A percentile compares a stretch with the other conserved stretches of the same genome.
phyloP scores from a whole-genome alignment of 2,888 invertebrate species.

The Tuberolachnus salignus region DNA sequence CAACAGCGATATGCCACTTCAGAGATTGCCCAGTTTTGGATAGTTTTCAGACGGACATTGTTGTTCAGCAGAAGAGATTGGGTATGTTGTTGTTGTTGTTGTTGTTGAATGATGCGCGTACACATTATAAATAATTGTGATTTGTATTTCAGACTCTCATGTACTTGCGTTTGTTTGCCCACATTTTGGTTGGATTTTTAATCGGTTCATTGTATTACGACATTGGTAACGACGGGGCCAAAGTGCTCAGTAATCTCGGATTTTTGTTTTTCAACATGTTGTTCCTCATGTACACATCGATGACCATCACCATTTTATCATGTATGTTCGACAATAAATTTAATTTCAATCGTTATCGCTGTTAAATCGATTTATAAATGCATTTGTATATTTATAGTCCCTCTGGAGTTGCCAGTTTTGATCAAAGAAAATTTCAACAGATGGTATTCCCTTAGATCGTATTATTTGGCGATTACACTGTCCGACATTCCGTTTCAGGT shows the following conservation, averaged over 20 bases:
- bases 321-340: conserved; percentile 70
- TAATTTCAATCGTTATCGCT: background rate
- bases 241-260: conserved; percentile 93
- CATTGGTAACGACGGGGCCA: conserved; percentile 94
- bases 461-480: conserved; percentile 93
- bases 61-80: conserved; percentile 87
- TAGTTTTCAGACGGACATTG: conserved; percentile 82
- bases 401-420: conserved; percentile 92
- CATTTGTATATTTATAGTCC: conserved; percentile 71
- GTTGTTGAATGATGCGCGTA: background rate
- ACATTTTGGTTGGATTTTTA: conserved; percentile 88
- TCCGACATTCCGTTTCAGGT: conserved; percentile 99
- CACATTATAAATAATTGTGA: background rate
- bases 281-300: conserved; percentile 99
- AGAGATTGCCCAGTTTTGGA: conserved; percentile 82
- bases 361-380: background rate
- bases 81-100: conserved; percentile 65
- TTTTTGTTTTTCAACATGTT: conserved; percentile 98
- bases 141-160: conserved; percentile 80
- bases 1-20: conserved; percentile 77
- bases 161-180: conserved; percentile 91
- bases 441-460: conserved; percentile 94
- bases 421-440: conserved; percentile 94
- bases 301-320: conserved; percentile 97
- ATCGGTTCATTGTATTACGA: conserved; percentile 95